These are phyloP conservation scores for Gobiocypris rarus DNA, from an alignment of 2,113 vertebrate genomes.

Conservation along the genomic window DNA sequence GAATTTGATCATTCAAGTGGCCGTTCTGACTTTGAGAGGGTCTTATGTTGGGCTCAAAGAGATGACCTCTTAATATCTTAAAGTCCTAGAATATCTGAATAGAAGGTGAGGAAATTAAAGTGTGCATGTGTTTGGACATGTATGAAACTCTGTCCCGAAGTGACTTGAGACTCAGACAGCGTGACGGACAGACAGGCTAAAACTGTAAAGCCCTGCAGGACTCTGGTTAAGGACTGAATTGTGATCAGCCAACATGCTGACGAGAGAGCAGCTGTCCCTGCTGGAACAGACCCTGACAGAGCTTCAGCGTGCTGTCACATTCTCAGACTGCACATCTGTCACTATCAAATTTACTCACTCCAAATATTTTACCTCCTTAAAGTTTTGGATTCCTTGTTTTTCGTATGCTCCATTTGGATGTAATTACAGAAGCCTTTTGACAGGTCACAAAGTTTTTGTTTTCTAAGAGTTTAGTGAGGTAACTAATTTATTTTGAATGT, in stretches of 20 bases:
- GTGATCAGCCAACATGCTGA: conserved; percentile 51
- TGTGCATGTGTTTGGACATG: conserved; percentile 44
- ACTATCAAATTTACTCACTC: conserved; percentile 43
- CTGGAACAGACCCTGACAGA: conserved; percentile 43
- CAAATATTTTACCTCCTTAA: conserved; percentile 40
- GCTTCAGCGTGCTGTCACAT: conserved; percentile 55
- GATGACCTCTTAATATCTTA: too few relatives aligned
- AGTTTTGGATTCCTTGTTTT: conserved; percentile 38
- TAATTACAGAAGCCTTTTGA: conserved; percentile 15
- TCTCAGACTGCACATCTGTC: conserved; percentile 71
- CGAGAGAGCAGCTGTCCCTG: conserved; percentile 67
- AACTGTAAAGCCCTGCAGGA: conserved; percentile 53
- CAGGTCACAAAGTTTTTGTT: too few relatives aligned
- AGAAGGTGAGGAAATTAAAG: conserved; percentile 9
- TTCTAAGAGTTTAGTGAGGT: too few relatives aligned
- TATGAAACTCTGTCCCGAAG: conserved; percentile 37
- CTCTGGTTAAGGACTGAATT: conserved; percentile 52
- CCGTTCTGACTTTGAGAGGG: neutral
- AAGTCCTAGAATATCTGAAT: conserved; percentile 21
- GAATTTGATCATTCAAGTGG: conserved; percentile 59
- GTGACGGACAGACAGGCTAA: conserved; percentile 60
- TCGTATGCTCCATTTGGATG: conserved; percentile 2
- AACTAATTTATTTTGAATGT: too few relatives aligned
- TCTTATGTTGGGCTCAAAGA: neutral
- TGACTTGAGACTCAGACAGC: conserved; percentile 59